A percentile compares a stretch with the other conserved stretches of the same genome.
phyloP scores from a whole-genome alignment of 23 tunicate genomes.

The Ascidia mentula region DNA sequence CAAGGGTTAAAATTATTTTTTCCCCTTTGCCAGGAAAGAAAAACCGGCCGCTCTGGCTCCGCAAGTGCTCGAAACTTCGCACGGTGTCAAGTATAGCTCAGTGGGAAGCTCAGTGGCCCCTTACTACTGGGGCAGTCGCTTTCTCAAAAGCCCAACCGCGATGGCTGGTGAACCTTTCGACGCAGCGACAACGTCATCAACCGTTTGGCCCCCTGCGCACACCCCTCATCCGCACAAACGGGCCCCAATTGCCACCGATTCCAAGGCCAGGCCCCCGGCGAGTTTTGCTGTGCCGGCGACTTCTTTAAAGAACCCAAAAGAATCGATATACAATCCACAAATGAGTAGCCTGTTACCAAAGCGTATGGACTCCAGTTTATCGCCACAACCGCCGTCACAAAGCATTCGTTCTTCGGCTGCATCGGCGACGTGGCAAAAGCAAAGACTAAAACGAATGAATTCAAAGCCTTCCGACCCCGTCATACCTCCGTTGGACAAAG shows the following conservation, averaged over 20 bases:
- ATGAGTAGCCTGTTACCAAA: not conserved
- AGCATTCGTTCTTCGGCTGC: conserved; percentile 3
- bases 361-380: not conserved
- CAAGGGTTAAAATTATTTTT: too few relatives aligned
- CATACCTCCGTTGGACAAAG: not conserved
- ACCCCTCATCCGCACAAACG: not conserved
- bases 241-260: not conserved
- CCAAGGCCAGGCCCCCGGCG: not conserved
- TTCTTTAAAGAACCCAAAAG: not conserved
- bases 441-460: conserved; percentile 23
- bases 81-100: conserved; percentile 61
- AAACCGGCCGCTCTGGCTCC: conserved; percentile 14
- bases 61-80: conserved; percentile 48
- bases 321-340: too few relatives aligned
- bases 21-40: conserved; percentile 15
- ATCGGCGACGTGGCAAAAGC: conserved; percentile 40
- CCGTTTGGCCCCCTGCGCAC: not conserved
- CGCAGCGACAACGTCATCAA: not conserved
- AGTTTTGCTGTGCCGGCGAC: not conserved
- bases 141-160: conserved; percentile 43
- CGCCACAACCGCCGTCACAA: conserved; percentile 1
- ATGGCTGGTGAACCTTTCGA: conserved; percentile 4
- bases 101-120: conserved; percentile 11
- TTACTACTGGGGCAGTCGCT: conserved; percentile 18
- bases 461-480: not conserved